Evolutionary conservation across 1,140 invertebrate genomes (phyloP), one percentile per base, ranked within the genome.

Genomic region (Drosophila carrolli): DNA sequence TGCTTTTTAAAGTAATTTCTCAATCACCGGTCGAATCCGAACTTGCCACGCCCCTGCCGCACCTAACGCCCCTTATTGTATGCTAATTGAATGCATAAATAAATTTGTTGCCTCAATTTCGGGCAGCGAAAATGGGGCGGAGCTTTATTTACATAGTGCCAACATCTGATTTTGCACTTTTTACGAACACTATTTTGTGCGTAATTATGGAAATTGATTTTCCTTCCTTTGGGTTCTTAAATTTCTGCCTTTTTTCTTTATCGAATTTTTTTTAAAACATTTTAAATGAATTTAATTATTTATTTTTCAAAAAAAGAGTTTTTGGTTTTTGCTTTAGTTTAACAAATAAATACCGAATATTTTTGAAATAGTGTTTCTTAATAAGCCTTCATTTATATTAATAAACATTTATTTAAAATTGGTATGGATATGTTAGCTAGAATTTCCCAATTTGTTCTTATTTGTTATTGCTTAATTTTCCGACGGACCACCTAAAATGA

Each of bases 1-100:
- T 75, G 70, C 38, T 38, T 75, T 75, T 44, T 75, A 59, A 62
- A 62, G 50, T 50, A 61, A 59, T 73, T 67, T 60, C 75, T 70
- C 56, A 59, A 77, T 76, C 43, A 16, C 23, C 44, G 29, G 44
- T 66, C 62, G 57, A 66, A 10, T 47, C 32, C 13, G 13, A 44
- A 46, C 53, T 53, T 9, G 37, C 40, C 37, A 66, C 19, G 32
- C 44, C 55, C 14, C 27, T 8, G 27, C 23, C 37, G 43, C 62
- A 16, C 48, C 41, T 16, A 5, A 2, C 14, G 10, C 41, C 53
- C 27, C n/a, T 56, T 41, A 19, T 35, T 23, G 60, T 38, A 66
- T 68, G 65, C 60, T 68, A 68, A 68, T 68, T 68, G 65, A 68
- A 66, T 53, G 32, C 60, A 66, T 68, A 66, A 56, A 56, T 41